These are phyloP conservation scores for Thalpophila matura DNA, from an alignment of 2,888 invertebrate genomes.

Conservation along the genomic window DNA sequence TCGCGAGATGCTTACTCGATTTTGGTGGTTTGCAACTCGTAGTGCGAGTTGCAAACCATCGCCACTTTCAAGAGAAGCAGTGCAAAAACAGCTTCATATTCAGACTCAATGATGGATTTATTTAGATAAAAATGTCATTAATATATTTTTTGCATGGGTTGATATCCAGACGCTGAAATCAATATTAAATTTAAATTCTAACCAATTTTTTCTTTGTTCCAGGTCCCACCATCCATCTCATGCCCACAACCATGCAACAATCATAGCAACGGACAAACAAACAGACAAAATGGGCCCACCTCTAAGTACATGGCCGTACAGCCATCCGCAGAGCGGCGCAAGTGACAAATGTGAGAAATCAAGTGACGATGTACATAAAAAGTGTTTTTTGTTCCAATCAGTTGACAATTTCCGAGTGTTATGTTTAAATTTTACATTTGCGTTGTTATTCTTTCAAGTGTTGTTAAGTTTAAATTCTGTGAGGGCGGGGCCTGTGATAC, in stretches of 20 bases:
- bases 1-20: too few relatives aligned
- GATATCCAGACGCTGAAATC: too few relatives aligned
- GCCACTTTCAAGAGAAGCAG: too few relatives aligned
- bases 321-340: conserved; percentile 63
- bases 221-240: conserved; percentile 59
- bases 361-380: conserved; percentile 68
- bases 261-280: conserved; percentile 67
- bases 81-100: too few relatives aligned
- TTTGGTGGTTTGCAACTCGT: too few relatives aligned
- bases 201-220: conserved; percentile 71
- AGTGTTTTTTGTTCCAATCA: conserved; percentile 70
- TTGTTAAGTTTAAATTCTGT: conserved; percentile 76
- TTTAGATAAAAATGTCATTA: too few relatives aligned
- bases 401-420: conserved; percentile 75
- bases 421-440: conserved; percentile 79
- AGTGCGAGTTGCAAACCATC: too few relatives aligned
- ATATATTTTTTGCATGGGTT: too few relatives aligned
- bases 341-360: conserved; percentile 61
- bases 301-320: conserved; percentile 79
- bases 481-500: conserved; percentile 81
- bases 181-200: not conserved
- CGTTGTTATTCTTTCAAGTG: conserved; percentile 78
- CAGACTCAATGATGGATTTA: too few relatives aligned
- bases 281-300: conserved; percentile 81
- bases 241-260: conserved; percentile 67